phyloP scores from a whole-genome alignment of 2,113 vertebrate species.

The Pomatostomus ruficeps region DNA sequence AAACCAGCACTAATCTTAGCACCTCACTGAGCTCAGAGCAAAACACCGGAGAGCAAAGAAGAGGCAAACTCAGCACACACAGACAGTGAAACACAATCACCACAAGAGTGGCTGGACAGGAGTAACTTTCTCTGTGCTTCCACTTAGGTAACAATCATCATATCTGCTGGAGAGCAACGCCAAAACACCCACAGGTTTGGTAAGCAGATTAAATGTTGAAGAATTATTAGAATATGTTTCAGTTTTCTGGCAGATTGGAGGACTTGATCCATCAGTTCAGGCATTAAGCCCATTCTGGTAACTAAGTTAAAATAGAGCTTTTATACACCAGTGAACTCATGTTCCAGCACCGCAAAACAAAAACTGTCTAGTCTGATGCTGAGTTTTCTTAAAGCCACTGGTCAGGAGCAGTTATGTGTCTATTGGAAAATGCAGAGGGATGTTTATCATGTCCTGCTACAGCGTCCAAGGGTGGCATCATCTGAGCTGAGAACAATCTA shows the following conservation, averaged over 20 bases:
- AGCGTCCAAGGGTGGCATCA: neutral
- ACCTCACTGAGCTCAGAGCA: neutral
- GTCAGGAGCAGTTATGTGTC: neutral
- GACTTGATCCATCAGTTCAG: neutral
- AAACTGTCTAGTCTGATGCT: neutral
- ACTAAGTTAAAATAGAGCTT: neutral
- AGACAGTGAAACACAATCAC: neutral
- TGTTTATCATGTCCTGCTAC: neutral
- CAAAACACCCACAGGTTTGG: neutral
- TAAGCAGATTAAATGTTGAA: accelerated
- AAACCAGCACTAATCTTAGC: conserved; percentile 2
- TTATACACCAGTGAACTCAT: neutral
- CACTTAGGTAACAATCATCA: neutral
- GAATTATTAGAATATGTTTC: neutral
- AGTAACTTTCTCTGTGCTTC: neutral
- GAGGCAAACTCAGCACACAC: neutral
- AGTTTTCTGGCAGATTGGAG: neutral
- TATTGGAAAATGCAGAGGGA: neutral
- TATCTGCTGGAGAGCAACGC: neutral
- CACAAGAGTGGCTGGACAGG: neutral
- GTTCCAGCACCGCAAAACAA: neutral
- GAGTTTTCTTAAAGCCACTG: neutral
- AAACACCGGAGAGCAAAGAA: neutral
- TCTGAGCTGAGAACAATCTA: neutral
- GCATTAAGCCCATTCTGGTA: neutral